These are phyloP conservation scores for Acanthurus lineatus DNA, from an alignment of 2,797 vertebrate species.

Conservation along the genomic window DNA sequence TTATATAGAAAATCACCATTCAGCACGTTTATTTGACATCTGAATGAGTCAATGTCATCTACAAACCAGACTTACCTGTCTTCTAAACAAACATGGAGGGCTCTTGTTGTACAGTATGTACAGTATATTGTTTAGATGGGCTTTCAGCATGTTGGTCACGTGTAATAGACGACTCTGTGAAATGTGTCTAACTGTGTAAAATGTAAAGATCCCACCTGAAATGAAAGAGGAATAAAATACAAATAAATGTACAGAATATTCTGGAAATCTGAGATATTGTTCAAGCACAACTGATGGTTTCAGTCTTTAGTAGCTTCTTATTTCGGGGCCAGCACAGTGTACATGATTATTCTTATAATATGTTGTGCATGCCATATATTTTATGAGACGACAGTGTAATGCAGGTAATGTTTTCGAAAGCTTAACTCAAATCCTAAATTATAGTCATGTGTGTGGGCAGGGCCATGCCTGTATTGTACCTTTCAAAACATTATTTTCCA, in stretches of 20 bases:
- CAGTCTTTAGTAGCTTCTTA: not conserved
- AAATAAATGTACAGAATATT: not conserved
- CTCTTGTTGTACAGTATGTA: not conserved
- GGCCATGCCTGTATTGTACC: not conserved
- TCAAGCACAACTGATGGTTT: not conserved
- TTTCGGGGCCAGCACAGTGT: not conserved
- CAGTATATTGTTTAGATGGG: not conserved
- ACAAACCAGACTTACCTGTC: slow-evolving; percentile 16
- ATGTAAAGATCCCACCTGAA: not conserved
- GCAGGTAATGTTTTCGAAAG: not conserved
- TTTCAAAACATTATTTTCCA: slow-evolving; percentile 1
- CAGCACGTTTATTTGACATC: not conserved
- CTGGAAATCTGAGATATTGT: not conserved
- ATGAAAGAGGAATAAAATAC: not conserved
- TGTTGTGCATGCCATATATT: too few species aligned
- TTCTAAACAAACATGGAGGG: slow-evolving; percentile 1
- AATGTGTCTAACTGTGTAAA: not conserved
- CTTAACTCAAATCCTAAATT: not conserved
- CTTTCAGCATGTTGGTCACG: not conserved
- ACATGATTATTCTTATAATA: not conserved
- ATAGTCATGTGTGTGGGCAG: not conserved
- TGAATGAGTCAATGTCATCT: slow-evolving; percentile 25
- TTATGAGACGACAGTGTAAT: not conserved
- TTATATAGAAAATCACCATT: not conserved
- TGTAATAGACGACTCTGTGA: not conserved